phyloP scores from a whole-genome alignment of 2,113 vertebrate genomes.

The Acrocephalus arundinaceus region DNA sequence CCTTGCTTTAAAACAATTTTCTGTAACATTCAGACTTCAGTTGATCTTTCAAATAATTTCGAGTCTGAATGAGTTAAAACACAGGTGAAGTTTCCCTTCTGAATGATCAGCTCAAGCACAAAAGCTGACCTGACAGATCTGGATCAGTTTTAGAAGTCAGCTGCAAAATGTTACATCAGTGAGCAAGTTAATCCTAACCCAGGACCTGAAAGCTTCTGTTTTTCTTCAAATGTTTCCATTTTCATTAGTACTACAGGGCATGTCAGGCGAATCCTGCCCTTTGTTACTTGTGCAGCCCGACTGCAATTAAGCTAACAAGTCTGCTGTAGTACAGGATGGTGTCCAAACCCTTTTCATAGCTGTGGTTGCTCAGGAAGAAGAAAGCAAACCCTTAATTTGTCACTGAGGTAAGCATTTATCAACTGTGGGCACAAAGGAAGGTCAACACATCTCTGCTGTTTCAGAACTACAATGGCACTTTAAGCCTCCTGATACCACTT shows the following conservation, averaged over 20 bases:
- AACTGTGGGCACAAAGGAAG: not conserved
- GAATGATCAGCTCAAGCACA: not conserved
- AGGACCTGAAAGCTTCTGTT: slow-evolving; percentile 11
- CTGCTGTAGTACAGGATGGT: not conserved
- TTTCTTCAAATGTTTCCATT: slow-evolving; percentile 6
- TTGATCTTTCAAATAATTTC: not conserved
- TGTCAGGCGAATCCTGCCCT: not conserved
- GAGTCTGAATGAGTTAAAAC: slow-evolving; percentile 4
- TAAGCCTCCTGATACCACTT: not conserved
- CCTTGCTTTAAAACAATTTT: not conserved
- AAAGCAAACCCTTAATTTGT: slow-evolving; percentile 10
- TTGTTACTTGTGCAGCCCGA: not conserved
- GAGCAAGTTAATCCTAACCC: not conserved
- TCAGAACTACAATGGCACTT: not conserved
- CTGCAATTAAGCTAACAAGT: not conserved
- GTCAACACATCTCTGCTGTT: not conserved
- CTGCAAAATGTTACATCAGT: not conserved
- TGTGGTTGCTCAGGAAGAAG: slow-evolving; percentile 15
- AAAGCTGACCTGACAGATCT: not conserved
- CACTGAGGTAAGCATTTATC: not conserved
- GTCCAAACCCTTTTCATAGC: slow-evolving; percentile 10
- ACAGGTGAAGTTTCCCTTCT: not conserved
- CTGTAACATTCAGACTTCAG: not conserved
- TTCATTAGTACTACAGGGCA: not conserved
- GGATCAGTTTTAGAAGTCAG: not conserved